Evolutionary conservation across 2,888 invertebrate species (phyloP).

Genomic region (Melitaea athalia): DNA sequence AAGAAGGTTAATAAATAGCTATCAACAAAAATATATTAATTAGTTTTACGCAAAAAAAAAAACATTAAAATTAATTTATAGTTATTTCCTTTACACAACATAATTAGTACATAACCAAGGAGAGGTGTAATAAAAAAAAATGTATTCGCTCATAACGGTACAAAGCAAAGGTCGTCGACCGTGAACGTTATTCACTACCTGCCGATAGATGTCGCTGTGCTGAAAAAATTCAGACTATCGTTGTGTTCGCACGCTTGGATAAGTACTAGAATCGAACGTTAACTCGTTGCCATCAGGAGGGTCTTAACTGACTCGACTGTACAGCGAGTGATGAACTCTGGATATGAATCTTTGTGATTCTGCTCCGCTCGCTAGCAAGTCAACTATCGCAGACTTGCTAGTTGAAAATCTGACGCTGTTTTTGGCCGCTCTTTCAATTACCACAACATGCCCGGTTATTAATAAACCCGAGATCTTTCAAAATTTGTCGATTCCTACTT

Average conservation of each 20-base stretch:
- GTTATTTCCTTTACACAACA: no score
- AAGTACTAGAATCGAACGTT: fast-evolving
- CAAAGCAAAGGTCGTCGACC: slow-evolving; percentile 1
- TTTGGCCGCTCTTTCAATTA: slow-evolving; percentile 52
- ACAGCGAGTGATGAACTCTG: slow-evolving; percentile 65
- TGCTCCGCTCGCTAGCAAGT: slow-evolving; percentile 62
- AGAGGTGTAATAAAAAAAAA: neutral
- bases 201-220: slow-evolving; percentile 47
- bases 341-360: slow-evolving; percentile 68
- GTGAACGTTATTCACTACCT: neutral
- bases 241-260: slow-evolving; percentile 39
- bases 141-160: neutral
- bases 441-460: neutral
- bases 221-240: slow-evolving; percentile 49
- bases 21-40: no score
- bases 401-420: slow-evolving; percentile 71
- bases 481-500: no score
- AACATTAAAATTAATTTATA: no score
- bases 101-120: neutral
- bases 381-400: slow-evolving; percentile 70
- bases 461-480: no score
- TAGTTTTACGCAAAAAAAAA: no score
- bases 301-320: slow-evolving; percentile 82
- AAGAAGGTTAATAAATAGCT: no score
- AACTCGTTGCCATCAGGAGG: slow-evolving; percentile 62